Conservation (phyloP, 2,797 vertebrate species). For the Spinus pinus region DNA sequence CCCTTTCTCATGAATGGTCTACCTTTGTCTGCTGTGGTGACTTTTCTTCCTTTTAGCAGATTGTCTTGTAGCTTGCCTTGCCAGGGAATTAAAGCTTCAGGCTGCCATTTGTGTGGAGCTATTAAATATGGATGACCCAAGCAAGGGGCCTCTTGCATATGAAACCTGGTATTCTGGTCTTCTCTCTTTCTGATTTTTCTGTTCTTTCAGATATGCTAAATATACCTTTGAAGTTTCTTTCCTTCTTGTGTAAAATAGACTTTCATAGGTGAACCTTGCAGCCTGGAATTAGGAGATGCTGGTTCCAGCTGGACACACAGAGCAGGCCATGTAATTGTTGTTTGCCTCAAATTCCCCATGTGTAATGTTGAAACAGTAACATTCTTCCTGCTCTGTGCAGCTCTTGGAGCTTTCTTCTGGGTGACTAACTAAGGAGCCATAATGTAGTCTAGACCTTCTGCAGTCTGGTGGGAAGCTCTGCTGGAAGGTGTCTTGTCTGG, state of each 20-base stretch:
- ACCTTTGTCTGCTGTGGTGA: neutral
- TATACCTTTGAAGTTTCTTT: neutral
- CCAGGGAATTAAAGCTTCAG: neutral
- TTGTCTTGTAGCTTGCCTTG: neutral
- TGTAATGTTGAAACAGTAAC: neutral
- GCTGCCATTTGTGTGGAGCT: neutral
- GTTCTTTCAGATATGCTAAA: conserved; percentile 18
- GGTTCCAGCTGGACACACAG: neutral
- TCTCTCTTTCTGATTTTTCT: neutral
- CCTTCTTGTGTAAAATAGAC: neutral
- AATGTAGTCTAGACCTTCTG: neutral
- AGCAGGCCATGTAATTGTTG: neutral
- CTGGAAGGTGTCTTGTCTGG: neutral
- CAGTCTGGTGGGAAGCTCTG: neutral
- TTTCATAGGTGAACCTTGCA: neutral
- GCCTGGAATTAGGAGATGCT: neutral
- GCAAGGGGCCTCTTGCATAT: neutral
- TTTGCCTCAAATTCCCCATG: neutral
- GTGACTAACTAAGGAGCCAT: neutral
- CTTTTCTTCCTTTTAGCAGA: neutral
- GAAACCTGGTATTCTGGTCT: neutral
- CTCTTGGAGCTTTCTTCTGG: neutral
- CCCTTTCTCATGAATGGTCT: neutral
- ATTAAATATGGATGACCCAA: conserved; percentile 25
- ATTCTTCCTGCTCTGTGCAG: neutral